Base-by-base conservation (phyloP, 2,113 vertebrate genomes). In the Strix uralensis region DNA sequence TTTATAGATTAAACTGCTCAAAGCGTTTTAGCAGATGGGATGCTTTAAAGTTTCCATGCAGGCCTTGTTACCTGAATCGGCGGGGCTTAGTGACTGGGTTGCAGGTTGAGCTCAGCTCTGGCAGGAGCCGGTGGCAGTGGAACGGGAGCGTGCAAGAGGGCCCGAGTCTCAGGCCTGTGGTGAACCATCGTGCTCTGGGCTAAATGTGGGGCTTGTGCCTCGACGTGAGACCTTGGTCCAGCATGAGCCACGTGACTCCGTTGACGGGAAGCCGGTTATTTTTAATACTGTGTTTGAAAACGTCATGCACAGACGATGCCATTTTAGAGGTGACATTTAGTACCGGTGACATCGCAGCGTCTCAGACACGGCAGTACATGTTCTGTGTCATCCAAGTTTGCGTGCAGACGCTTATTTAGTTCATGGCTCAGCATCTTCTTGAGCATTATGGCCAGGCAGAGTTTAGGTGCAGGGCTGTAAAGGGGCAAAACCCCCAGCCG, bases 11-110 rank as follows among this genome's bases (percentile, higher is more conserved):
- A 51, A 81, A 59, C 49, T 15, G 22, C 75, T 61, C 40, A 51
- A 51, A 82, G 87, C 26, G 1, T 54, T 81, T 92, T 66, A 73
- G n/a, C 49, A 81, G 86, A n/a, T 46, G 44, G 69, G 59, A 44
- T 19, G 36, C 71, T 75, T 70, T 46, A 36, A 47, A 57, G 15
- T 69, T 70, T n/a, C 38, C 2, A 0, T 42, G 77, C 80, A 44
- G 44, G 19, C 40, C 17, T 32, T 15, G 19, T 69, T 66, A 6
- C 30, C n/a, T 16, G 51, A 22, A 4, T 12, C 23, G 11, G 34
- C 0, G 2, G 4, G 8, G 34, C 40, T 49, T 30, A 16, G 38
- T 27, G 69, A 7, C 52, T 65, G 19, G 40, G 5, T 0, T 23
- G 1, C 11, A 21, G 71, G 13, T 23, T 42, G 22, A 2, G 29